phyloP scores from a whole-genome alignment of 2,888 invertebrate species.

The Eudasyphora cyanicolor region DNA sequence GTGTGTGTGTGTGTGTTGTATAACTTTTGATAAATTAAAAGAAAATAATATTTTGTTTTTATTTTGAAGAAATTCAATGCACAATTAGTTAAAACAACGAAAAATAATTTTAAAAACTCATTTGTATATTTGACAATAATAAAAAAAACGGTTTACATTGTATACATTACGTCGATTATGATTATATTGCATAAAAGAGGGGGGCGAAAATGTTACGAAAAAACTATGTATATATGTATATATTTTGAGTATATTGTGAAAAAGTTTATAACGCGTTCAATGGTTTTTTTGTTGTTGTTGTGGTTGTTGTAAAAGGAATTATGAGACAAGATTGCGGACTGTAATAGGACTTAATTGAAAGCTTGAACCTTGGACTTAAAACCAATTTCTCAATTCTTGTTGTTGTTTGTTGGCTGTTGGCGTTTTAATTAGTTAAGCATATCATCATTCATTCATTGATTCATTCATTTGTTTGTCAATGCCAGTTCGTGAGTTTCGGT shows the following conservation, averaged over 20 bases:
- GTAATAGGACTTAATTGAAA: conserved; percentile 18
- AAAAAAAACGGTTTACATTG: conserved; percentile 6
- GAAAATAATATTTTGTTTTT: conserved; percentile 1
- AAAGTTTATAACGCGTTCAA: conserved; percentile 24
- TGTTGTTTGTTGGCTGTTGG: too few relatives aligned
- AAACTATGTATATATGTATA: conserved; percentile 28
- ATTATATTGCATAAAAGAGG: conserved; percentile 33
- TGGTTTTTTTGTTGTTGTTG: background rate
- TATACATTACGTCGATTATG: conserved; percentile 35
- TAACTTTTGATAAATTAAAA: conserved; percentile 18
- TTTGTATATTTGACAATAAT: background rate
- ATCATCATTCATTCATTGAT: too few relatives aligned
- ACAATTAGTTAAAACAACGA: conserved; percentile 18
- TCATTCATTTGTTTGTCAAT: background rate
- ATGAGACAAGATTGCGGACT: conserved; percentile 36
- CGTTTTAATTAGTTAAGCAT: too few relatives aligned
- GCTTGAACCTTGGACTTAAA: conserved; percentile 27
- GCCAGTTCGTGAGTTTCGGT: conserved; percentile 1
- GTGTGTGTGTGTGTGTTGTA: too few relatives aligned
- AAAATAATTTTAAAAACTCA: conserved; percentile 8
- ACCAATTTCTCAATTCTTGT: conserved; percentile 12
- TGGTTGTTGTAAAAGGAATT: conserved; percentile 27
- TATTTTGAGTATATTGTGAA: conserved; percentile 35
- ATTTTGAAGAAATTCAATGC: conserved; percentile 24
- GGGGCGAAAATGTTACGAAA: conserved; percentile 16